A percentile compares a stretch with the other conserved stretches of the same genome.
phyloP scores from a whole-genome alignment of 1,140 invertebrate genomes.

The Drosophila ogumai region DNA sequence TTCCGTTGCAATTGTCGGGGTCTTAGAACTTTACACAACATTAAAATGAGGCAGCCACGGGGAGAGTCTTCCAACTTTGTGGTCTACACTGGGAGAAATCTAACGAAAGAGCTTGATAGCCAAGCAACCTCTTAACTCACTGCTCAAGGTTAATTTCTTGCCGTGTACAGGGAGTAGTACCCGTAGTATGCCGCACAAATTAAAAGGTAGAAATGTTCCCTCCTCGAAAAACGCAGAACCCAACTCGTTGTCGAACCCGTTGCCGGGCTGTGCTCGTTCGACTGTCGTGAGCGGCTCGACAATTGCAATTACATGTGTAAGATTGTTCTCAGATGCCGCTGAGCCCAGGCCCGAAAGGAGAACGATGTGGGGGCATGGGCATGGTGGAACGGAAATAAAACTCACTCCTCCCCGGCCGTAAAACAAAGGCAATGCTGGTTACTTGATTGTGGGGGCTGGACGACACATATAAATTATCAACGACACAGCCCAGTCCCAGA shows the following conservation, averaged over 20 bases:
- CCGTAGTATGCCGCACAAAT: slow-evolving; percentile 72
- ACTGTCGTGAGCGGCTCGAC: slow-evolving; percentile 63
- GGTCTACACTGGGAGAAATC: slow-evolving; percentile 1
- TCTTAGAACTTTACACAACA: slow-evolving; percentile 77
- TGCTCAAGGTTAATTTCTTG: neutral
- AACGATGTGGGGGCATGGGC: slow-evolving; percentile 70
- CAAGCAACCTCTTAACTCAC: too few species aligned
- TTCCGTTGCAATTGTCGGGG: slow-evolving; percentile 70
- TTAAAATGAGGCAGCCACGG: slow-evolving; percentile 66
- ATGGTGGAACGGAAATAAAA: slow-evolving; percentile 76
- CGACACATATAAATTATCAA: slow-evolving; percentile 81
- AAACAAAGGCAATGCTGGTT: slow-evolving; percentile 67
- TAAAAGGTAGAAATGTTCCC: slow-evolving; percentile 64
- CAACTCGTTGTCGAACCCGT: slow-evolving; percentile 51
- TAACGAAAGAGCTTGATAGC: neutral
- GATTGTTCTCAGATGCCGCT: slow-evolving; percentile 53
- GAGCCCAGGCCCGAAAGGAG: slow-evolving; percentile 41
- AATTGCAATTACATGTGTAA: slow-evolving; percentile 80
- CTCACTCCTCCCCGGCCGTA: slow-evolving; percentile 54
- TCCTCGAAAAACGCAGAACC: slow-evolving; percentile 36
- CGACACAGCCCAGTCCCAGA: slow-evolving; percentile 50
- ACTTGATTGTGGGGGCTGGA: slow-evolving; percentile 82
- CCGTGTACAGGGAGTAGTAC: slow-evolving; percentile 19
- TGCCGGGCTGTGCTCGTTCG: slow-evolving; percentile 35
- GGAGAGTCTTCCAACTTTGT: neutral